Conservation (phyloP, 2,113 vertebrate genomes). For the Sturnira hondurensis region DNA sequence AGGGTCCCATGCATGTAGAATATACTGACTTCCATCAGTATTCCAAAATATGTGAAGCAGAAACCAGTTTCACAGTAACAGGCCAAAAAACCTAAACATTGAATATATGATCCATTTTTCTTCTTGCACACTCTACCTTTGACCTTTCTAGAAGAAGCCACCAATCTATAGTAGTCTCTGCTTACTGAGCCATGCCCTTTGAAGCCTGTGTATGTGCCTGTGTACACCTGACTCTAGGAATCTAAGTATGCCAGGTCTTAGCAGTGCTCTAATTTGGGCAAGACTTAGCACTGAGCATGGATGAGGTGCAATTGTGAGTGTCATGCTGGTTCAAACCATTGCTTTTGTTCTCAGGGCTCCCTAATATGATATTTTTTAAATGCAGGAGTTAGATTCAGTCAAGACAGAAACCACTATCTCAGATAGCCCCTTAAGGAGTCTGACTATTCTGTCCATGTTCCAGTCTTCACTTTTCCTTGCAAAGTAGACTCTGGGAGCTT, state of each 20-base stretch:
- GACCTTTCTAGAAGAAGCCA: not conserved
- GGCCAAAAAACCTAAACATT: no score
- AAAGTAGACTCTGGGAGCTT: not conserved
- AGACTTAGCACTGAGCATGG: not conserved
- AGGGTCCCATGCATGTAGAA: fast-evolving
- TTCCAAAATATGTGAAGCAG: not conserved
- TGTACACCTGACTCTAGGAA: no score
- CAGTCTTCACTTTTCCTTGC: not conserved
- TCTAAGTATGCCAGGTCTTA: not conserved
- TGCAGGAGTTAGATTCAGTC: not conserved
- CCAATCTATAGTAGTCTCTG: not conserved
- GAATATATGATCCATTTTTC: not conserved
- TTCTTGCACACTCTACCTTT: not conserved
- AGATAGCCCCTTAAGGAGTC: not conserved
- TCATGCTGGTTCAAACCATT: not conserved
- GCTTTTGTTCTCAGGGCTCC: not conserved
- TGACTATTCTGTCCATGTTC: not conserved
- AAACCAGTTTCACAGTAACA: not conserved
- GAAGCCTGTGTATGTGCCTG: not conserved
- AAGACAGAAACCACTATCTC: not conserved
- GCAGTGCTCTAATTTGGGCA: not conserved
- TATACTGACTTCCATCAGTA: not conserved
- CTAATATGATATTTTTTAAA: fast-evolving
- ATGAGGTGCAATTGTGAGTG: not conserved
- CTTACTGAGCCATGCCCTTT: not conserved